These are phyloP conservation scores for Drosophila tsacasi DNA, from an alignment of 1,140 invertebrate genomes.

Conservation along the genomic window DNA sequence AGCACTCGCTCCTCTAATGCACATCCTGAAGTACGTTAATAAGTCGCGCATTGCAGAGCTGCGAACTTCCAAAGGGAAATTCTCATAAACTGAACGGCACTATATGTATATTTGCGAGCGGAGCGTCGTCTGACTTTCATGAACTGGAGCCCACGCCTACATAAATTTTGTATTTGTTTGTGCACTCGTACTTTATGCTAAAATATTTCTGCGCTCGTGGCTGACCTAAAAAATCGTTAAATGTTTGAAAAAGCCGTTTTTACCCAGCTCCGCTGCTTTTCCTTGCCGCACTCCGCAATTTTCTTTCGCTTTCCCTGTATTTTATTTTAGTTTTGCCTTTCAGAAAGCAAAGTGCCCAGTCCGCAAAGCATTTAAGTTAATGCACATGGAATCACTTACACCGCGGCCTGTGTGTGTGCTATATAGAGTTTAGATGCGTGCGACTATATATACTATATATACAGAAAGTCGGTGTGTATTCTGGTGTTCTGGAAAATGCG, in stretches of 20 bases:
- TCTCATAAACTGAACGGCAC: slow-evolving; percentile 57
- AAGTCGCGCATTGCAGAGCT: slow-evolving; percentile 67
- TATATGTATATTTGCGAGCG: slow-evolving; percentile 21
- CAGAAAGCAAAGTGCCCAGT: slow-evolving; percentile 77
- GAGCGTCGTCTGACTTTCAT: slow-evolving; percentile 53
- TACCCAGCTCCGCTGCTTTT: slow-evolving; percentile 11
- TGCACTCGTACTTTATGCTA: slow-evolving; percentile 77
- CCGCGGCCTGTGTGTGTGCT: slow-evolving; percentile 8
- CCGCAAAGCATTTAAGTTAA: slow-evolving; percentile 83
- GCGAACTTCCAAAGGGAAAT: slow-evolving; percentile 56
- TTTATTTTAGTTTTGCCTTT: slow-evolving; percentile 60
- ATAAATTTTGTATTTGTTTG: slow-evolving; percentile 40
- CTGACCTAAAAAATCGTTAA: slow-evolving; percentile 74
- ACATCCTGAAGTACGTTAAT: slow-evolving; percentile 77
- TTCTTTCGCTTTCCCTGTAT: slow-evolving; percentile 23
- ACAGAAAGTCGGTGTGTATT: slow-evolving; percentile 10
- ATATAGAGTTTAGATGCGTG: slow-evolving; percentile 52
- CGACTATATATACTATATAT: slow-evolving; percentile 14
- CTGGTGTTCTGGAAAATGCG: slow-evolving; percentile 15
- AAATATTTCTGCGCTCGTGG: slow-evolving; percentile 71
- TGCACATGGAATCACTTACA: slow-evolving; percentile 67
- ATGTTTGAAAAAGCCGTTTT: slow-evolving; percentile 45
- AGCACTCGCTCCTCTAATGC: slow-evolving; percentile 58
- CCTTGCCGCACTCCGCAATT: slow-evolving; percentile 25
- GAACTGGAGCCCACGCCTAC: slow-evolving; percentile 39